Evolutionary conservation across 92 coral and sea anemone species (phyloP).

Genomic region (Epizoanthus rinbou): DNA sequence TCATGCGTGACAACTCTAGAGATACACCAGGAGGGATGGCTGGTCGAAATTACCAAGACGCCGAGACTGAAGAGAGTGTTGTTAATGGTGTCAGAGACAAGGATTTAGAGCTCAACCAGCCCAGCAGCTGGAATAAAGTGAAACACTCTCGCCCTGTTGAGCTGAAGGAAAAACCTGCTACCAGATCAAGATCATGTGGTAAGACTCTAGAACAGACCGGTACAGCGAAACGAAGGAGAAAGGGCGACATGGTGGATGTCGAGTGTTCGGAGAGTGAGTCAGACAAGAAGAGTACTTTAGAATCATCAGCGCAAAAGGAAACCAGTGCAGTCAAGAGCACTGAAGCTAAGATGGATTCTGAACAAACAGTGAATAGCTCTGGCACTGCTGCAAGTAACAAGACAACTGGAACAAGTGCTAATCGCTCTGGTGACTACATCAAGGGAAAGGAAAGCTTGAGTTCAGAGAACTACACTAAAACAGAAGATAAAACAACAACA

Average conservation of each 20-base stretch:
- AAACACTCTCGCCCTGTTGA: constrained; percentile 40
- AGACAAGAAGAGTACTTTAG: not conserved
- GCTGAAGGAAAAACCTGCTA: not conserved
- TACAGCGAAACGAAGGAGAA: constrained; percentile 8
- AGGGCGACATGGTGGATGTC: constrained; percentile 13
- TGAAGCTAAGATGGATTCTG: not conserved
- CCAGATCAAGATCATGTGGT: not conserved
- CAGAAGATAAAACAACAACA: not conserved
- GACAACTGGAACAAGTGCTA: not conserved
- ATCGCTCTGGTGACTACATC: not conserved
- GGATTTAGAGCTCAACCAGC: not conserved
- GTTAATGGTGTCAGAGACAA: too few species aligned
- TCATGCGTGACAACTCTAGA: not conserved
- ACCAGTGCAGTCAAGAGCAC: not conserved
- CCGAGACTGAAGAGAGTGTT: not conserved
- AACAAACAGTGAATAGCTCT: not conserved
- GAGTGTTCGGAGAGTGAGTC: constrained; percentile 4
- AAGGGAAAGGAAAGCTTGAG: not conserved
- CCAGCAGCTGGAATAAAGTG: constrained; percentile 27
- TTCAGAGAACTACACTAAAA: not conserved
- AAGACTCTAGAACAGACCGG: not conserved
- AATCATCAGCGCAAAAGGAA: not conserved
- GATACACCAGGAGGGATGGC: not conserved
- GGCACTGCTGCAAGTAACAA: not conserved
- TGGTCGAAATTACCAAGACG: not conserved